Percentiles rank a stretch among this genome's conserved stretches.
Conservation (phyloP, 2,888 invertebrate species). For the Scaptomyza caliginosa region DNA sequence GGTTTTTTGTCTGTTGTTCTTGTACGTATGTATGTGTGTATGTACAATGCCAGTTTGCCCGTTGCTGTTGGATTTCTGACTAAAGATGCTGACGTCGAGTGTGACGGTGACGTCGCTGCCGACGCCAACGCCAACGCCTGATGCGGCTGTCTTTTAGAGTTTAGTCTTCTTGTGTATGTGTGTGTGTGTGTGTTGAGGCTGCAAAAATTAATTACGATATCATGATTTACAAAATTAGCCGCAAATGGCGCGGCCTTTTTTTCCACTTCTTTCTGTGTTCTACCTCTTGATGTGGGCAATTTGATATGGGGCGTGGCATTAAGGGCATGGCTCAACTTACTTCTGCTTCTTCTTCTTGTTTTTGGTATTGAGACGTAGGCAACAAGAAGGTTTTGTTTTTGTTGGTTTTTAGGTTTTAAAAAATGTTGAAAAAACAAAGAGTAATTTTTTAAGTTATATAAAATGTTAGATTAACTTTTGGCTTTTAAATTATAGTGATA, state of each 20-base stretch:
- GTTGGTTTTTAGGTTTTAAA: no score
- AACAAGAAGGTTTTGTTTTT: no score
- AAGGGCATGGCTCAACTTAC: slow-evolving; percentile 4
- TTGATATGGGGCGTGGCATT: slow-evolving; percentile 31
- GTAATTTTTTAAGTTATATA: neutral
- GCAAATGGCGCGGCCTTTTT: slow-evolving; percentile 73
- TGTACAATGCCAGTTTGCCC: slow-evolving; percentile 10
- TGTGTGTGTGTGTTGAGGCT: slow-evolving; percentile 45
- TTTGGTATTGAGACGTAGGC: no score
- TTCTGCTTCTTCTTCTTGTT: neutral
- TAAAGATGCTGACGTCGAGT: slow-evolving; percentile 45
- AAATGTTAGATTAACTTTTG: neutral
- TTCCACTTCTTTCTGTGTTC: slow-evolving; percentile 3
- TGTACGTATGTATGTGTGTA: neutral
- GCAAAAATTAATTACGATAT: slow-evolving; percentile 79
- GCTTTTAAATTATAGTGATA: neutral
- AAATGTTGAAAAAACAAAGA: neutral
- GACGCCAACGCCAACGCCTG: slow-evolving; percentile 11
- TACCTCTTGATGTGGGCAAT: slow-evolving; percentile 8
- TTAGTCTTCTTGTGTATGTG: slow-evolving; percentile 35
- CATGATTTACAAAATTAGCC: slow-evolving; percentile 78
- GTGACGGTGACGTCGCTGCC: slow-evolving; percentile 4
- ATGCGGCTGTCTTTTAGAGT: slow-evolving; percentile 43
- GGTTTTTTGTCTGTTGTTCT: slow-evolving; percentile 72
- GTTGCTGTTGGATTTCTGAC: slow-evolving; percentile 63